phyloP scores from a whole-genome alignment of 2,888 invertebrate species.

The Amphipoea oculea region DNA sequence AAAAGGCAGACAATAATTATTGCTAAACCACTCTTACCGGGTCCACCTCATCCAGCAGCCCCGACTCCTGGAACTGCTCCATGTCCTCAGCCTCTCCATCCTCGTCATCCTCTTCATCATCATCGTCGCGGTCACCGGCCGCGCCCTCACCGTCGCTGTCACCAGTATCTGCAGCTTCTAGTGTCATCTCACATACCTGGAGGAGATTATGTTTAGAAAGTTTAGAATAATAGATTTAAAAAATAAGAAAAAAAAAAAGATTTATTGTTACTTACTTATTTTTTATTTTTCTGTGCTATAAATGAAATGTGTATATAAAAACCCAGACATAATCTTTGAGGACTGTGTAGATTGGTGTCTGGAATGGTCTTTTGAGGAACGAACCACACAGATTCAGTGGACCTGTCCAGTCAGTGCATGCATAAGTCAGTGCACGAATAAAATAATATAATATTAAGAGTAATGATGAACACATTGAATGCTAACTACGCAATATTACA shows the following conservation, averaged over 20 bases:
- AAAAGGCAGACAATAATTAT: not conserved
- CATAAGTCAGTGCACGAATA: too few relatives aligned
- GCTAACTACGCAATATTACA: too few relatives aligned
- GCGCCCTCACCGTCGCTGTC: slow-evolving; percentile 87
- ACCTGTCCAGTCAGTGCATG: too few relatives aligned
- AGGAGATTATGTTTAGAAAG: not conserved
- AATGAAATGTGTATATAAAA: not conserved
- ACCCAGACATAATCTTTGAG: not conserved
- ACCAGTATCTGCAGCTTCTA: slow-evolving; percentile 92
- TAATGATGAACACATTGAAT: too few relatives aligned
- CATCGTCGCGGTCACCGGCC: slow-evolving; percentile 89
- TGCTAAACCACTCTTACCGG: slow-evolving; percentile 89
- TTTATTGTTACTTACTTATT: too few relatives aligned
- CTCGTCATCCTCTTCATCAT: slow-evolving; percentile 95
- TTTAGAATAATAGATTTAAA: not conserved
- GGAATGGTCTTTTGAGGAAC: not conserved
- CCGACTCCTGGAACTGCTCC: slow-evolving; percentile 99
- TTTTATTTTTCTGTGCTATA: not conserved
- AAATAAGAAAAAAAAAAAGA: not conserved
- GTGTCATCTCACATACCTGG: slow-evolving; percentile 94
- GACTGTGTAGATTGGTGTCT: not conserved
- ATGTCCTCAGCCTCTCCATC: slow-evolving; percentile 98
- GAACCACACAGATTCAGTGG: too few relatives aligned
- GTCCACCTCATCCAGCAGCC: slow-evolving; percentile 97
- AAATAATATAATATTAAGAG: too few relatives aligned